A percentile compares a stretch with the other conserved stretches of the same genome.
These are phyloP conservation scores for Archivesica marissinica DNA, from an alignment of 1,140 invertebrate species.

Conservation along the genomic window DNA sequence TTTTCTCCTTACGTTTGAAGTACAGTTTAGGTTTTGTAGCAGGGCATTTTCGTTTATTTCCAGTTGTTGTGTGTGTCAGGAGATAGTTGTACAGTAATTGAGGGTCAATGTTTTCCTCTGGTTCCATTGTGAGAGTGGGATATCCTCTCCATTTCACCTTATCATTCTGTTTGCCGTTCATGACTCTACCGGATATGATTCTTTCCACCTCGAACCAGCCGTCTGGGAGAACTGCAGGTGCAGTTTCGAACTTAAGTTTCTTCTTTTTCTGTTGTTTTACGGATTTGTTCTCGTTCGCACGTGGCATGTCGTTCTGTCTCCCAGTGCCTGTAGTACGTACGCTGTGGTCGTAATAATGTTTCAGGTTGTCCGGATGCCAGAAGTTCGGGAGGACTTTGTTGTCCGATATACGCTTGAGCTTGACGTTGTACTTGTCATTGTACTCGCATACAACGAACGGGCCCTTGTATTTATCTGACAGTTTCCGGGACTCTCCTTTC, in stretches of 20 bases:
- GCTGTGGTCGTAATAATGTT: background rate
- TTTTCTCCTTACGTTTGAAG: too few species aligned
- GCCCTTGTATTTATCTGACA: background rate
- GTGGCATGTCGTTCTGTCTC: background rate
- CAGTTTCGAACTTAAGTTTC: background rate
- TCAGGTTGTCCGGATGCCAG: conserved; percentile 4
- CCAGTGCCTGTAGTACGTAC: background rate
- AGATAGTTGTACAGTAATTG: background rate
- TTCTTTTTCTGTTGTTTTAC: background rate
- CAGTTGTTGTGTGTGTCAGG: background rate
- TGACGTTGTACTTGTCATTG: background rate
- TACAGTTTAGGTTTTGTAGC: background rate
- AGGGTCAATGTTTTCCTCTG: conserved; percentile 24
- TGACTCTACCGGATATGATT: background rate
- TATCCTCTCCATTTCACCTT: conserved; percentile 18
- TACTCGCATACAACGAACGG: background rate
- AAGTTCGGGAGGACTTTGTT: background rate
- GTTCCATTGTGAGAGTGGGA: background rate
- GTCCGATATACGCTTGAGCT: background rate
- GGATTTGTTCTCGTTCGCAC: background rate
- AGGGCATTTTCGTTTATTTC: background rate
- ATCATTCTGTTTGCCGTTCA: background rate
- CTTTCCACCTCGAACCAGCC: conserved; percentile 13
- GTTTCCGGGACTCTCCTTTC: background rate
- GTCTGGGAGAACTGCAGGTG: background rate